Conservation (phyloP, 2,113 vertebrate species). For the Cyphomyrus discorhynchus region DNA sequence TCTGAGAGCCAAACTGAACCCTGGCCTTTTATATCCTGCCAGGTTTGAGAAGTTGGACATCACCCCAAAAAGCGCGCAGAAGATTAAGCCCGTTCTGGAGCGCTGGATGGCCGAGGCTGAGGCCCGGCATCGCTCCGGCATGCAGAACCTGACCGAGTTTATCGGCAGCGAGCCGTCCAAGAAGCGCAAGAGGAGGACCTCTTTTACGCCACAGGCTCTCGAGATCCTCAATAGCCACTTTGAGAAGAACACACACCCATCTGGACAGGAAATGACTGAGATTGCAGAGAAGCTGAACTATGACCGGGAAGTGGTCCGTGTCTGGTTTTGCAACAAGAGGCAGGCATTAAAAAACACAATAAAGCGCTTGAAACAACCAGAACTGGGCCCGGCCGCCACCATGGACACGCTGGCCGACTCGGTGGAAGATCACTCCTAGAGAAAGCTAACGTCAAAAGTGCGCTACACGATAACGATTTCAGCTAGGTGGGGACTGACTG, state of each 20-base stretch:
- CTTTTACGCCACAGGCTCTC: conserved; percentile 97
- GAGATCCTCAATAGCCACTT: conserved; percentile 99
- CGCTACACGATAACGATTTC: conserved; percentile 33
- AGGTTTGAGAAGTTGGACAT: conserved; percentile 99
- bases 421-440: conserved; percentile 85
- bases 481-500: conserved; percentile 62
- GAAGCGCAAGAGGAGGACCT: conserved; percentile 99
- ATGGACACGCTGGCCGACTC: conserved; percentile 88
- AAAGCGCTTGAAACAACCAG: conserved; percentile 95
- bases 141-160: conserved; percentile 99
- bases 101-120: conserved; percentile 99
- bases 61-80: conserved; percentile 99
- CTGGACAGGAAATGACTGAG: conserved; percentile 99
- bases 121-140: conserved; percentile 98
- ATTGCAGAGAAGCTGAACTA: conserved; percentile 99
- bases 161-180: conserved; percentile 98
- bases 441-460: conserved; percentile 27
- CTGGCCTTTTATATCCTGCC: conserved; percentile 99
- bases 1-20: conserved; percentile 99
- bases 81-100: conserved; percentile 99
- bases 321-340: conserved; percentile 99
- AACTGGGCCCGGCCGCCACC: conserved; percentile 66
- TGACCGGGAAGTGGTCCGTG: conserved; percentile 97
- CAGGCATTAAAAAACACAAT: conserved; percentile 99
- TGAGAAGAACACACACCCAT: conserved; percentile 99